Conservation (phyloP, 37 sponge, comb jelly and placozoan species). For the Beroe ovata region DNA sequence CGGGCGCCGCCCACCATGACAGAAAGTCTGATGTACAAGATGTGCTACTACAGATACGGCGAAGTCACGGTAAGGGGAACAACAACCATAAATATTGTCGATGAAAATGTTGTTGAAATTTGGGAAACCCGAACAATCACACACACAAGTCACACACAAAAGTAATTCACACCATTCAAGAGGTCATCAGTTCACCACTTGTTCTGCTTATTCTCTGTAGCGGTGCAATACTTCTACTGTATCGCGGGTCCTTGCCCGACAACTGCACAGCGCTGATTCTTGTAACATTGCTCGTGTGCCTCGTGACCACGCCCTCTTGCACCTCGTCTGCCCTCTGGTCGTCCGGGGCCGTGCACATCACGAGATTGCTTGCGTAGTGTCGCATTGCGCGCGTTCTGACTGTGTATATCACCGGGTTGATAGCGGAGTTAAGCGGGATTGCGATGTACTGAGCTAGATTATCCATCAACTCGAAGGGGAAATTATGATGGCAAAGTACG, state of each 20-base stretch:
- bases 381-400: background rate
- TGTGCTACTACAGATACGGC: conserved; percentile 95
- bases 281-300: background rate
- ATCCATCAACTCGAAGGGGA: background rate
- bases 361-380: background rate
- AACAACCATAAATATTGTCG: too few species aligned
- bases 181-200: too few species aligned
- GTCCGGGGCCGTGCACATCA: background rate
- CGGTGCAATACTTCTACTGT: too few species aligned
- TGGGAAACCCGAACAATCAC: too few species aligned
- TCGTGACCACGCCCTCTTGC: background rate
- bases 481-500: background rate
- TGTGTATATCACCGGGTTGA: background rate
- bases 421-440: background rate
- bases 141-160: too few species aligned
- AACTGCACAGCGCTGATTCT: background rate
- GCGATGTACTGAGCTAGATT: background rate
- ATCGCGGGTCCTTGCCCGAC: too few species aligned
- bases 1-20: conserved; percentile 84
- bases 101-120: too few species aligned
- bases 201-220: too few species aligned
- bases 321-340: background rate
- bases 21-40: conserved; percentile 98
- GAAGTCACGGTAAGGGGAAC: conserved; percentile 91
- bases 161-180: too few species aligned